phyloP scores from a whole-genome alignment of 2,113 vertebrate genomes.

The Cardinalis cardinalis region DNA sequence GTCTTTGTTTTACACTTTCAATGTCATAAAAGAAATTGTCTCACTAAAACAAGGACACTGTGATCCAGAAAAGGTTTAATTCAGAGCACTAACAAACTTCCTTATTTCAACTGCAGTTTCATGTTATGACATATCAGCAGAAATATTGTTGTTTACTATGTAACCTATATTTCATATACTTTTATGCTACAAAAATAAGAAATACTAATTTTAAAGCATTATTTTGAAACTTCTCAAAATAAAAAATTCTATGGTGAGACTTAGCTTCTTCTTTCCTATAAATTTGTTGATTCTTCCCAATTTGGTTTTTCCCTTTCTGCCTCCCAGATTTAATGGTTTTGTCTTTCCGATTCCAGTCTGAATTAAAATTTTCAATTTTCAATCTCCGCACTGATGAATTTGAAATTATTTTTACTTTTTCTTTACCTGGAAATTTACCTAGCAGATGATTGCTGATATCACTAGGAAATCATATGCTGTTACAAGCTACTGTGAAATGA shows the following conservation, averaged over 20 bases:
- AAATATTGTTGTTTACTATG: not conserved
- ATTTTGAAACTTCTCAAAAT: not conserved
- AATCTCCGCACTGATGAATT: not conserved
- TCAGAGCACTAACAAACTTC: not conserved
- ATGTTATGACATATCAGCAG: not conserved
- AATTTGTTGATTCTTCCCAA: not conserved
- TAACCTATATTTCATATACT: not conserved
- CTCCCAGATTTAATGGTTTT: not conserved
- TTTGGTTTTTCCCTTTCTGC: not conserved
- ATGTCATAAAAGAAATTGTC: not conserved
- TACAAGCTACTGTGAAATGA: conserved; percentile 58
- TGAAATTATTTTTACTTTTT: not conserved
- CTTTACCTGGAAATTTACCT: not conserved
- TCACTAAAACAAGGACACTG: not conserved
- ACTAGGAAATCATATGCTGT: conserved; percentile 15
- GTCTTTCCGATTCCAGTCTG: not conserved
- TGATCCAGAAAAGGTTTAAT: not conserved
- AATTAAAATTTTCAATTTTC: not conserved
- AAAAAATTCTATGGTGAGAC: not conserved
- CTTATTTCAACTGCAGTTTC: not conserved
- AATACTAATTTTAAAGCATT: not conserved
- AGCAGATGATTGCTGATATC: not conserved
- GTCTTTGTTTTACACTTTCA: not conserved
- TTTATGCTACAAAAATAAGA: not conserved
- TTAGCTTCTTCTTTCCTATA: not conserved